phyloP scores from a whole-genome alignment of 2,888 invertebrate genomes.

The Eilema depressum region DNA sequence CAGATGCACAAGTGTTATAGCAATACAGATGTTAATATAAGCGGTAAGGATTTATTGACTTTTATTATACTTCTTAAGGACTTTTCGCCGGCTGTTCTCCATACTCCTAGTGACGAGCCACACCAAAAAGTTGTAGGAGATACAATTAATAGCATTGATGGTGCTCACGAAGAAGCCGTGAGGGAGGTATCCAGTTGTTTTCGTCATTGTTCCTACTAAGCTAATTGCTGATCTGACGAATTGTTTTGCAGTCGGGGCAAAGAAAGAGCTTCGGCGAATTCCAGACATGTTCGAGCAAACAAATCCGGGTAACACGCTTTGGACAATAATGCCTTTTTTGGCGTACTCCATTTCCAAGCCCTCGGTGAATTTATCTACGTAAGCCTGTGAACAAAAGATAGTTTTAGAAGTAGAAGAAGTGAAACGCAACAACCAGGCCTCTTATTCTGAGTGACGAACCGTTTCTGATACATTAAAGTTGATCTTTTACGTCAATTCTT shows the following conservation, averaged over 20 bases:
- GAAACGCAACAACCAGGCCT: not conserved
- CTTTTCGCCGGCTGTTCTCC: conserved; percentile 88
- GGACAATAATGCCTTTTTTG: conserved; percentile 91
- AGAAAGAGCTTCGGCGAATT: conserved; percentile 90
- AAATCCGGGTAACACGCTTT: conserved; percentile 94
- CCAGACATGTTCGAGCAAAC: conserved; percentile 97
- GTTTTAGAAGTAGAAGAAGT: not conserved
- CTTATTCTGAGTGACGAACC: too few relatives aligned
- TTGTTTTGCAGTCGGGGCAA: conserved; percentile 91
- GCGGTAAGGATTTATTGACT: conserved; percentile 67
- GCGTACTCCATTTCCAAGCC: conserved; percentile 92
- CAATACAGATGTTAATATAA: conserved; percentile 13
- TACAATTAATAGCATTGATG: conserved; percentile 77
- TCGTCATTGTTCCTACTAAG: conserved; percentile 90
- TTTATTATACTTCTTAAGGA: conserved; percentile 85
- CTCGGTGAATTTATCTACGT: conserved; percentile 92
- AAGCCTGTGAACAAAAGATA: conserved; percentile 86
- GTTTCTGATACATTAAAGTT: too few relatives aligned
- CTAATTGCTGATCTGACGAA: conserved; percentile 91
- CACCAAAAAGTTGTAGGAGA: conserved; percentile 85
- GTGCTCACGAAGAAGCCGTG: conserved; percentile 88
- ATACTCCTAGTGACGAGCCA: conserved; percentile 89
- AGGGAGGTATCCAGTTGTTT: conserved; percentile 92
- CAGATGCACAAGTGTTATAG: conserved; percentile 6
- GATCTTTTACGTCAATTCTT: too few relatives aligned